Percentiles rank a stretch among this genome's conserved stretches.
phyloP scores from a whole-genome alignment of 2,113 vertebrate genomes.

The Lucifuga dentata region DNA sequence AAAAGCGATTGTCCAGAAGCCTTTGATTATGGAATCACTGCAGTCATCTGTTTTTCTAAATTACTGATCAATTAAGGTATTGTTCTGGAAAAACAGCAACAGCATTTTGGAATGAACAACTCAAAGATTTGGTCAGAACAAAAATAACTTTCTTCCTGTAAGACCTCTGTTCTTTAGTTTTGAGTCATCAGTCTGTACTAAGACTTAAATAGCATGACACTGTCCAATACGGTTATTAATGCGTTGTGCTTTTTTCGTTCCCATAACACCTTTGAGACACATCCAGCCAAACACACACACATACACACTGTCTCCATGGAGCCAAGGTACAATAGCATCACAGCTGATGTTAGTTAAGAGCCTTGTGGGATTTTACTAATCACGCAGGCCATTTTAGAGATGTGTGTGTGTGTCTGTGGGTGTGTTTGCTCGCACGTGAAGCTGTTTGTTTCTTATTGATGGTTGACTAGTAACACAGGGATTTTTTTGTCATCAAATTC shows the following conservation, averaged over 20 bases:
- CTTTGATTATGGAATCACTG: slow-evolving; percentile 41
- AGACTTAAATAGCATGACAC: background rate
- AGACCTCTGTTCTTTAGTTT: background rate
- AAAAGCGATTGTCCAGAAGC: slow-evolving; percentile 44
- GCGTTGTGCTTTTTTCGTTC: background rate
- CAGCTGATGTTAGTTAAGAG: background rate
- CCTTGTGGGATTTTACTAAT: background rate
- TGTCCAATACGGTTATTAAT: background rate
- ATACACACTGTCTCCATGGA: slow-evolving; percentile 12
- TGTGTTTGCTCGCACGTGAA: too few species aligned
- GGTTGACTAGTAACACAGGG: too few species aligned
- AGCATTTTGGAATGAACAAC: slow-evolving; percentile 6
- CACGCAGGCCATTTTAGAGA: background rate
- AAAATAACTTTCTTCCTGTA: background rate
- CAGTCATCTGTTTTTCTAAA: slow-evolving; percentile 48
- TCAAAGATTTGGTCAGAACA: slow-evolving; percentile 9
- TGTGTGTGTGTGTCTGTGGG: too few species aligned
- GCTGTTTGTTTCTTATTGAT: too few species aligned
- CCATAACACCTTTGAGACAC: slow-evolving; percentile 1
- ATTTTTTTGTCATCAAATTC: too few species aligned
- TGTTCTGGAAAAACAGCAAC: slow-evolving; percentile 24
- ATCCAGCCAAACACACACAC: slow-evolving; percentile 2
- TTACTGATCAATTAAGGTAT: slow-evolving; percentile 55
- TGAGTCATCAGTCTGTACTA: background rate
- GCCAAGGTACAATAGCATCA: background rate